These are phyloP conservation scores for Ophonus ardosiacus DNA, from an alignment of 2,888 invertebrate genomes.

Conservation along the genomic window DNA sequence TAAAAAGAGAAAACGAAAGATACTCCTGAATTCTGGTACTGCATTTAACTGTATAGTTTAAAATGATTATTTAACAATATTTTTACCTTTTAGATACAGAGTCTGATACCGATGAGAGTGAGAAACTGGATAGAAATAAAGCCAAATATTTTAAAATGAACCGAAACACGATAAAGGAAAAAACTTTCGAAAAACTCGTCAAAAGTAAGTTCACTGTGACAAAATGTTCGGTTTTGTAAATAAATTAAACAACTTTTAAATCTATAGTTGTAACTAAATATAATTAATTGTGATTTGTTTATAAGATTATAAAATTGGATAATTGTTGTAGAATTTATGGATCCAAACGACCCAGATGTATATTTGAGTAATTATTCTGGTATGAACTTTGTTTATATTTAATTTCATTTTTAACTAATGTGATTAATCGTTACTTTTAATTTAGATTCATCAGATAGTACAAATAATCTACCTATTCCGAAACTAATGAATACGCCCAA, in stretches of 20 bases:
- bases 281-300: neutral
- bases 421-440: neutral
- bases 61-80: neutral
- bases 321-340: neutral
- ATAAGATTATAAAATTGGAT: neutral
- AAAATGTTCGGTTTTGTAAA: neutral
- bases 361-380: neutral
- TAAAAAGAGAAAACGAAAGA: neutral
- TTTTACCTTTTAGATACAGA: neutral
- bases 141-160: neutral
- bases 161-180: neutral
- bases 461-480: neutral
- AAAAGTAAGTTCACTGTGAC: neutral
- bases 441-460: neutral
- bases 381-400: neutral
- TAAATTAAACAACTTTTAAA: neutral
- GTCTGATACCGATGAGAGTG: neutral
- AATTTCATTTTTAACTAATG: neutral
- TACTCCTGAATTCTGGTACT: neutral
- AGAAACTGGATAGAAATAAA: neutral
- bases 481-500: neutral
- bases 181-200: neutral
- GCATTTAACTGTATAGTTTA: neutral
- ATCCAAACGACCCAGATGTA: neutral
- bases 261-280: too few species aligned